These are phyloP conservation scores for Hirtodrosophila cameraria DNA, from an alignment of 2,888 invertebrate species.

Conservation along the genomic window DNA sequence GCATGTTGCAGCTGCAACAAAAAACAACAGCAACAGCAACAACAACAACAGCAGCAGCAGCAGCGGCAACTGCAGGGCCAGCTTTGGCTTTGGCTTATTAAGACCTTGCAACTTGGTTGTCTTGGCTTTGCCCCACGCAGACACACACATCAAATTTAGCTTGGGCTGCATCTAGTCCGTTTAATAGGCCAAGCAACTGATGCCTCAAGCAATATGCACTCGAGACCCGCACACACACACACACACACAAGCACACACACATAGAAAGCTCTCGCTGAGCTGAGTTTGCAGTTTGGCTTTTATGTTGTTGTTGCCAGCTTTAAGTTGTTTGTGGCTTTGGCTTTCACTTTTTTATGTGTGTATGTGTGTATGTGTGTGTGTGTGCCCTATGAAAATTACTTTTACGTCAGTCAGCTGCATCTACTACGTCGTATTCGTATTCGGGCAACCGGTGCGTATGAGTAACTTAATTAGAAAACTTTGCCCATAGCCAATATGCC, in stretches of 20 bases:
- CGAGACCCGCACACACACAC: slow-evolving; percentile 18
- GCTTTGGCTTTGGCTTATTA: slow-evolving; percentile 25
- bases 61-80: slow-evolving; percentile 28
- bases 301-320: slow-evolving; percentile 58
- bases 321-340: slow-evolving; percentile 53
- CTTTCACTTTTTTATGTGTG: slow-evolving; percentile 50
- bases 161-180: slow-evolving; percentile 45
- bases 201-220: slow-evolving; percentile 42
- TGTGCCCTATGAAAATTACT: slow-evolving; percentile 70
- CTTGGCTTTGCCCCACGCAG: slow-evolving; percentile 34
- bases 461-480: slow-evolving; percentile 79
- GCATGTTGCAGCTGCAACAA: slow-evolving; percentile 65
- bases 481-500: slow-evolving; percentile 60
- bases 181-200: slow-evolving; percentile 74
- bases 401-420: slow-evolving; percentile 75
- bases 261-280: slow-evolving; percentile 18
- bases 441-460: slow-evolving; percentile 72
- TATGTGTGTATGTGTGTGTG: not conserved
- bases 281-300: slow-evolving; percentile 67
- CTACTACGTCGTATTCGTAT: slow-evolving; percentile 7
- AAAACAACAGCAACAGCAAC: too few species aligned
- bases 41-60: slow-evolving; percentile 57
- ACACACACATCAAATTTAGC: slow-evolving; percentile 50
- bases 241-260: not conserved
- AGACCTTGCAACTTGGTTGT: slow-evolving; percentile 40